These are phyloP conservation scores for Pseudomyrmex gracilis DNA, from an alignment of 1,140 invertebrate genomes.

Conservation along the genomic window DNA sequence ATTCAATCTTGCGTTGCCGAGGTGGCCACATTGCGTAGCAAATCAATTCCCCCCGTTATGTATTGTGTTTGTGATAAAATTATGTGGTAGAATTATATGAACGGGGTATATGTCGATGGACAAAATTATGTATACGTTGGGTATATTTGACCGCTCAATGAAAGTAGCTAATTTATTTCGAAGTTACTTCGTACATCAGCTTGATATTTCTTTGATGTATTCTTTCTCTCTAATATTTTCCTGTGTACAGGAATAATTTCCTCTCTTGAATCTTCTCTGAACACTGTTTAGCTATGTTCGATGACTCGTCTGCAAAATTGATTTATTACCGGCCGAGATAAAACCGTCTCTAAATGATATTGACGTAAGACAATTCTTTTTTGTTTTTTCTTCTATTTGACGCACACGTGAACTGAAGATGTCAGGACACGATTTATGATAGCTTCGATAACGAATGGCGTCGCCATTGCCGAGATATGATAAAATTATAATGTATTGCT, in stretches of 20 bases:
- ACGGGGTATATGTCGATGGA: background rate
- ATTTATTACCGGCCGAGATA: constrained; percentile 68
- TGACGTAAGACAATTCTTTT: constrained; percentile 35
- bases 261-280: background rate
- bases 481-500: constrained; percentile 46
- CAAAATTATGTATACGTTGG: constrained; percentile 1
- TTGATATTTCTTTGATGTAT: background rate
- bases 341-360: constrained; percentile 56
- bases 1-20: constrained; percentile 55
- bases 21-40: constrained; percentile 27
- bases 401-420: constrained; percentile 29
- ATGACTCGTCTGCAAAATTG: constrained; percentile 61
- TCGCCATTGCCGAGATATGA: constrained; percentile 32
- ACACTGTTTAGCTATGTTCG: constrained; percentile 35
- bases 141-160: constrained; percentile 1
- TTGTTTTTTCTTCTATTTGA: background rate
- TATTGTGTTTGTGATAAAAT: constrained; percentile 42
- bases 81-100: constrained; percentile 1
- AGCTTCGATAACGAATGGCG: constrained; percentile 70
- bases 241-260: constrained; percentile 15
- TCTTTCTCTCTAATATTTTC: background rate
- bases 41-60: constrained; percentile 31
- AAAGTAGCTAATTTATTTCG: background rate
- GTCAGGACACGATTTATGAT: constrained; percentile 70
- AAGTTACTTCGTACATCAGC: background rate